Base-by-base conservation (phyloP, 2,113 vertebrate species). In the Arenaria interpres region DNA sequence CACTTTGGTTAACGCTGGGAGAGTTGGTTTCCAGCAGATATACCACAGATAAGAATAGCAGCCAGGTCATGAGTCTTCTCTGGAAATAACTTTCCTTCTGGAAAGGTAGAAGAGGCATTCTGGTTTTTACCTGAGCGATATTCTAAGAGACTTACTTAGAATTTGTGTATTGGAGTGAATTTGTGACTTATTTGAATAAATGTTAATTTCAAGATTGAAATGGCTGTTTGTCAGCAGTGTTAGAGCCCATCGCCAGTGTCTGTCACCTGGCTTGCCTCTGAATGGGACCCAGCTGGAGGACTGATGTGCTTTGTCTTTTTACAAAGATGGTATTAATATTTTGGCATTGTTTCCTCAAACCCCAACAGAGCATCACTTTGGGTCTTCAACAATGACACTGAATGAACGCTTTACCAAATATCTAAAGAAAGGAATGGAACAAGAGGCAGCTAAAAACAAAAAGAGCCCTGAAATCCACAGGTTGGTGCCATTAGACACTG, bases 401-500 rank as follows among this genome's bases (percentile, higher is more conserved):
- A 99, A 99, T 48, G 99, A 99, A 83, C 98, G 99, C 71, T 99
- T 99, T 98, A 99, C 99, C 98, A 98, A 99, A 98, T 99, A 99
- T 97, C 98, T 99, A 98, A 99, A 99, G 98, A 98, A 98, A 98
- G 98, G 99, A 96, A 99, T 98, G 92, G 99, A 99, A 95, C 99
- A 99, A 95, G 99, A 99, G 96, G 98, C 98, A 93, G 98, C 98
- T 97, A 99, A 99, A 98, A 98, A 98, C 85, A 99, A 99, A 97
- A 99, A 99, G 98, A 99, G 99, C 97, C 99, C 99, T 98, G 99
- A 99, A 98, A 99, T 99, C 97, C 99, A 99, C 98, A 99, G 99
- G 99, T 99, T 97, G 94, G 98, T 94, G 78, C 46, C 33, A 3
- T 43, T 23, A 45, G 30, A 75, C 15, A 7, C 33, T 51, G 37